These are phyloP conservation scores for Ophiodon elongatus DNA, from an alignment of 2,113 vertebrate genomes.

Conservation along the genomic window DNA sequence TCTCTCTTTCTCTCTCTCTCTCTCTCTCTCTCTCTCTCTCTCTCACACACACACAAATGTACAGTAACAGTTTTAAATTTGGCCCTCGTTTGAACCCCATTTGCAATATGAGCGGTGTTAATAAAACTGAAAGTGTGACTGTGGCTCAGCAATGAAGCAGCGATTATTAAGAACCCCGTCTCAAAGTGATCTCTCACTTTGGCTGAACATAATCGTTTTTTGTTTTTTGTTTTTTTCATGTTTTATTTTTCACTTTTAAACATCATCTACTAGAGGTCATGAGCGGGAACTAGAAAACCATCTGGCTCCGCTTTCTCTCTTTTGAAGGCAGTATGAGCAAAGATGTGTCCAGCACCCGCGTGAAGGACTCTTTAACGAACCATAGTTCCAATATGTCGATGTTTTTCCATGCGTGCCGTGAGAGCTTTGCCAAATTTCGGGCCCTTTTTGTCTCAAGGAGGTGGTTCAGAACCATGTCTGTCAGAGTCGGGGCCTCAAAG, in stretches of 20 bases:
- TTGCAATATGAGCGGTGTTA: conserved; percentile 49
- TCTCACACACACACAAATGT: background rate
- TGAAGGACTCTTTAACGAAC: background rate
- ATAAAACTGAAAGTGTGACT: conserved; percentile 52
- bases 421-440: too few relatives aligned
- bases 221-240: too few relatives aligned
- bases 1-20: background rate
- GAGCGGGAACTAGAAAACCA: background rate
- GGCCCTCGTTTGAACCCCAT: conserved; percentile 55
- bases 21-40: background rate
- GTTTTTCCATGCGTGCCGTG: background rate
- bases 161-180: conserved; percentile 21
- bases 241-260: conserved; percentile 16
- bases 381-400: background rate
- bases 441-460: too few relatives aligned
- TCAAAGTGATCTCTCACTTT: conserved; percentile 8
- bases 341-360: background rate
- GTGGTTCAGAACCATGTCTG: too few relatives aligned
- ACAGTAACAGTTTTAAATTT: conserved; percentile 36
- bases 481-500: too few relatives aligned
- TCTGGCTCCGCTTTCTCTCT: background rate
- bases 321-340: background rate
- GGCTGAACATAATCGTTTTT: background rate
- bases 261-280: background rate
- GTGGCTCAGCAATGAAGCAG: conserved; percentile 15